Percentiles rank a stretch among this genome's conserved stretches.
Conservation (phyloP, 2,888 invertebrate species). For the Erebia aethiops region DNA sequence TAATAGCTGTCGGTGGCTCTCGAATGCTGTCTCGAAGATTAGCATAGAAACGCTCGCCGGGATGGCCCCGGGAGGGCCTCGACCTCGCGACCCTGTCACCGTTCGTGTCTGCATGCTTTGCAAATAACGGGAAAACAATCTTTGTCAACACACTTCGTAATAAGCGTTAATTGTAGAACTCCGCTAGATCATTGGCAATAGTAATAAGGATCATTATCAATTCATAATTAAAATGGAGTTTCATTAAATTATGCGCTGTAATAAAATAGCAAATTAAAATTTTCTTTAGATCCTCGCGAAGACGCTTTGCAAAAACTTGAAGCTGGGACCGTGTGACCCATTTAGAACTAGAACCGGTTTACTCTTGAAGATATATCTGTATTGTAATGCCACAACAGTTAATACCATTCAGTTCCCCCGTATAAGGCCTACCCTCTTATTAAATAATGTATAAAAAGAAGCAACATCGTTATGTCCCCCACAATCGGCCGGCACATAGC, state of each 20-base stretch:
- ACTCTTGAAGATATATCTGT: conserved; percentile 73
- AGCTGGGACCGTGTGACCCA: conserved; percentile 81
- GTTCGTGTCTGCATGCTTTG: conserved; percentile 58
- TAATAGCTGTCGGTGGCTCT: conserved; percentile 75
- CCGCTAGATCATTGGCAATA: not conserved
- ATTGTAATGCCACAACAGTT: conserved; percentile 77
- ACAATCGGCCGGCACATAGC: conserved; percentile 66
- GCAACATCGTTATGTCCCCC: conserved; percentile 70
- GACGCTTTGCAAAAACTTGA: conserved; percentile 65
- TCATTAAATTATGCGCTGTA: conserved; percentile 10
- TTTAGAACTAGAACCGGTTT: conserved; percentile 80
- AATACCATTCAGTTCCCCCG: conserved; percentile 76
- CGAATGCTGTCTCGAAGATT: conserved; percentile 73
- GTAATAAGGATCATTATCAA: not conserved
- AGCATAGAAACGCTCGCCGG: conserved; percentile 78
- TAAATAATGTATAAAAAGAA: conserved; percentile 78
- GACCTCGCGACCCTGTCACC: conserved; percentile 79
- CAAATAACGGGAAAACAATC: conserved; percentile 76
- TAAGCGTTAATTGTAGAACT: not conserved
- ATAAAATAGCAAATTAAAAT: conserved; percentile 19
- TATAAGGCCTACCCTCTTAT: conserved; percentile 73
- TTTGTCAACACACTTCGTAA: conserved; percentile 35
- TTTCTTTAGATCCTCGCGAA: conserved; percentile 47
- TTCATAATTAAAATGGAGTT: not conserved
- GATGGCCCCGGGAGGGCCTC: conserved; percentile 70